Conservation (phyloP, 2,888 invertebrate genomes). For the Clivina fossor region DNA sequence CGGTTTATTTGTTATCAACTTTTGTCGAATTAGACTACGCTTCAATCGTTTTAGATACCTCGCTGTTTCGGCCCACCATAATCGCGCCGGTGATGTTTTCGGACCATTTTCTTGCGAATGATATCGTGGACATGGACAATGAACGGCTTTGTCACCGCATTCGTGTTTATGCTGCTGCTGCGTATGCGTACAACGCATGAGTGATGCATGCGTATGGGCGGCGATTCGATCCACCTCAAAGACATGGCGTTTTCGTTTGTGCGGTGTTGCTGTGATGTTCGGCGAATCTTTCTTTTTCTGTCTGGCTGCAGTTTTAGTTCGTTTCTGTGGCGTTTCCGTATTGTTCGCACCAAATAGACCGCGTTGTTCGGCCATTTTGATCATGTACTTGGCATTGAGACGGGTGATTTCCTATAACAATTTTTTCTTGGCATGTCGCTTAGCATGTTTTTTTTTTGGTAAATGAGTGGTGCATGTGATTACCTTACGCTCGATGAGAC, state of each 20-base stretch:
- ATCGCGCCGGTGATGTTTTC: slow-evolving; percentile 44
- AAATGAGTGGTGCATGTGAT: neutral
- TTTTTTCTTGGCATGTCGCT: slow-evolving; percentile 17
- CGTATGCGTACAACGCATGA: slow-evolving; percentile 52
- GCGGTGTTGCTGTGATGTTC: neutral
- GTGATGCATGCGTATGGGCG: slow-evolving; percentile 68
- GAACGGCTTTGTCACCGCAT: slow-evolving; percentile 13
- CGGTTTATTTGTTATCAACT: slow-evolving; percentile 43
- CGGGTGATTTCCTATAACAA: slow-evolving; percentile 65
- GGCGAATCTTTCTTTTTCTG: slow-evolving; percentile 39
- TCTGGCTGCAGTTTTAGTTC: slow-evolving; percentile 50
- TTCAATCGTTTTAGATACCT: slow-evolving; percentile 48
- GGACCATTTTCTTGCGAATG: neutral
- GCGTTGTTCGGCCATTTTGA: slow-evolving; percentile 77
- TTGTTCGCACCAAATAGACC: slow-evolving; percentile 68
- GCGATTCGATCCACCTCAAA: slow-evolving; percentile 64
- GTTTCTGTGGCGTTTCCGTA: slow-evolving; percentile 46
- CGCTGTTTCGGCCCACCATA: slow-evolving; percentile 52
- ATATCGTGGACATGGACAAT: slow-evolving; percentile 22
- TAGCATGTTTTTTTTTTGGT: neutral
- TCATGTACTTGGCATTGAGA: slow-evolving; percentile 80
- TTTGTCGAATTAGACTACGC: slow-evolving; percentile 47
- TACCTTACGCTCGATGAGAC: slow-evolving; percentile 58
- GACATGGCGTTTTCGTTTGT: slow-evolving; percentile 26
- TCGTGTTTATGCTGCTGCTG: slow-evolving; percentile 1